Evolutionary conservation across 2,888 invertebrate genomes (phyloP), one percentile per base, ranked within the genome.

Genomic region (Habrosyne pyritoides): DNA sequence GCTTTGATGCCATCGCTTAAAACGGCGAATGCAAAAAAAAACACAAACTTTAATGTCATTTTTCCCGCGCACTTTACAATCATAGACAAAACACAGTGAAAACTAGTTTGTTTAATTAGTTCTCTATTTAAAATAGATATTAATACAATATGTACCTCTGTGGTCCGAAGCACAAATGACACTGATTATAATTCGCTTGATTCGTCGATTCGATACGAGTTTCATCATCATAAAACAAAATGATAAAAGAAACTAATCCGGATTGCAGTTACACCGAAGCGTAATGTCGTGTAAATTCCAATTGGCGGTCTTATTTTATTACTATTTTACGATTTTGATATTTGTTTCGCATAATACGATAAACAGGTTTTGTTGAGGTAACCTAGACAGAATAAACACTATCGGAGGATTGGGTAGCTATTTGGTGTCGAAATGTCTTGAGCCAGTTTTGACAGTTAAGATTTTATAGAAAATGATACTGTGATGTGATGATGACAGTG

Each of bases 211-310:
- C 42, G 18, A 66, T 60, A 52, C 55, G 22, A 56, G 58, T 66
- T 69, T 68, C 66, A 64, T 64, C 57, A 71, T 57, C 46, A 56
- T 55, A 53, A 50, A 24, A 53, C 53, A 59, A 55, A 14, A 36
- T 61, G 57, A 67, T 63, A 36, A 14, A 36, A 14, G 12, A 36
- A 36, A 36, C 6, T 36, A 42, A 42, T 42, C 18, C 42, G 42
- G 14, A 33, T 5, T 18, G 18, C 63, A 60, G 48, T 64, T 33
- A 66, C 64, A 72, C 53, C 54, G 68, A 47, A 59, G 50, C 21
- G 62, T 61, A 66, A 57, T 46, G 18, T 30, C 42, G 10, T 33
- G 33, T 33, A n/a, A 42, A 18, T 33, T n/a, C n/a, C n/a, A n/a
- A 42, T 42, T 18, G 7, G 8, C 42, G 42, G n/a, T 52, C 49